Evolutionary conservation across 2,888 invertebrate species (phyloP).

Genomic region (Lasioglossum marginatum): DNA sequence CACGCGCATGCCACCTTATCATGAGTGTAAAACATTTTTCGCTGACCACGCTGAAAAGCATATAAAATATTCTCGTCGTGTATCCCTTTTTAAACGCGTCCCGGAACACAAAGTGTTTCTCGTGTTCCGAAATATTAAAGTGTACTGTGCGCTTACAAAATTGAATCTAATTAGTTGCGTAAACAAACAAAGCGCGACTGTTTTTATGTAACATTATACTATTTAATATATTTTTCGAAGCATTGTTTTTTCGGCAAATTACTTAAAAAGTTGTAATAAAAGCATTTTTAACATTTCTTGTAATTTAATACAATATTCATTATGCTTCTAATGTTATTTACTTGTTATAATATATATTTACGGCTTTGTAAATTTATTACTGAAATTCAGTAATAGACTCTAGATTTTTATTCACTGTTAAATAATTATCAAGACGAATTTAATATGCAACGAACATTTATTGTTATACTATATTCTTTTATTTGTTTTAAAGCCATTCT

Average conservation of each 20-base stretch:
- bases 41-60: neutral
- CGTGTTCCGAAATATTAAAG: neutral
- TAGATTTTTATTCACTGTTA: neutral
- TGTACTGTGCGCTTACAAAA: neutral
- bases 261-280: neutral
- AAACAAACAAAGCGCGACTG: neutral
- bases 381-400: neutral
- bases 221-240: neutral
- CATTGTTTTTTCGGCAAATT: neutral
- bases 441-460: neutral
- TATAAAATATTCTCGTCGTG: constrained; percentile 1
- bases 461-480: neutral
- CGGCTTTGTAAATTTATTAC: neutral
- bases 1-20: neutral
- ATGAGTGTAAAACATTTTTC: neutral
- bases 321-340: neutral
- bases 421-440: neutral
- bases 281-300: neutral
- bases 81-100: neutral
- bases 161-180: neutral
- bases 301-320: neutral
- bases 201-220: neutral
- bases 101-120: neutral
- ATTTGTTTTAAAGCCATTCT: neutral
- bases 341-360: neutral